Conservation (phyloP, 2,888 invertebrate genomes). For the Himalopsyche japonica region DNA sequence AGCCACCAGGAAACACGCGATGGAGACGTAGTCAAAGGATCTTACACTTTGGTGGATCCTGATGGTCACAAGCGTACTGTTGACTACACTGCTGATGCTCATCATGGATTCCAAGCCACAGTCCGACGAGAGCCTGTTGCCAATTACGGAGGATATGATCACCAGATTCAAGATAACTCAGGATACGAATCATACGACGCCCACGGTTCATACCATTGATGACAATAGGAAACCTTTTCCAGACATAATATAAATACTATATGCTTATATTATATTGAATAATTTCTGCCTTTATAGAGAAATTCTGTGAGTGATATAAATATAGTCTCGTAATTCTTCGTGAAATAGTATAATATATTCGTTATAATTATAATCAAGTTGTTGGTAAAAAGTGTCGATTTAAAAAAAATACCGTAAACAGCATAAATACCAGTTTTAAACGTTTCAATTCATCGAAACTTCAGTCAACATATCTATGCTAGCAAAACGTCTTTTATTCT, state of each 20-base stretch:
- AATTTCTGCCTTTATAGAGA: background rate
- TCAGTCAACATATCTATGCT: too few relatives aligned
- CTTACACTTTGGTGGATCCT: constrained; percentile 34
- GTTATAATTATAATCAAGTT: too few relatives aligned
- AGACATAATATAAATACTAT: background rate
- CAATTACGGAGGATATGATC: constrained; percentile 11
- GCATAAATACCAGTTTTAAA: too few relatives aligned
- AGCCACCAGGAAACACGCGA: constrained; percentile 34
- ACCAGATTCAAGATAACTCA: background rate
- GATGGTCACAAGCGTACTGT: constrained; percentile 40
- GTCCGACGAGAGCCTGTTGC: constrained; percentile 34
- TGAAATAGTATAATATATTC: too few relatives aligned
- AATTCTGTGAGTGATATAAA: too few relatives aligned
- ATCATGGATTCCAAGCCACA: constrained; percentile 35
- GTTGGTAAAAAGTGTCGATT: too few relatives aligned
- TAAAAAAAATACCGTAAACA: too few relatives aligned
- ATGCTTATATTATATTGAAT: background rate
- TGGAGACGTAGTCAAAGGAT: constrained; percentile 33
- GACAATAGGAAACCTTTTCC: background rate
- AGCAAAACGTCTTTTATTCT: too few relatives aligned
- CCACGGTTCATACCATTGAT: constrained; percentile 27
- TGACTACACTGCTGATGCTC: constrained; percentile 37
- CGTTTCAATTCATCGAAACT: too few relatives aligned
- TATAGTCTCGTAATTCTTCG: too few relatives aligned
- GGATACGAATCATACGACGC: constrained; percentile 17